Conservation (phyloP, 2,797 vertebrate species). For the Gobionotothen gibberifrons region DNA sequence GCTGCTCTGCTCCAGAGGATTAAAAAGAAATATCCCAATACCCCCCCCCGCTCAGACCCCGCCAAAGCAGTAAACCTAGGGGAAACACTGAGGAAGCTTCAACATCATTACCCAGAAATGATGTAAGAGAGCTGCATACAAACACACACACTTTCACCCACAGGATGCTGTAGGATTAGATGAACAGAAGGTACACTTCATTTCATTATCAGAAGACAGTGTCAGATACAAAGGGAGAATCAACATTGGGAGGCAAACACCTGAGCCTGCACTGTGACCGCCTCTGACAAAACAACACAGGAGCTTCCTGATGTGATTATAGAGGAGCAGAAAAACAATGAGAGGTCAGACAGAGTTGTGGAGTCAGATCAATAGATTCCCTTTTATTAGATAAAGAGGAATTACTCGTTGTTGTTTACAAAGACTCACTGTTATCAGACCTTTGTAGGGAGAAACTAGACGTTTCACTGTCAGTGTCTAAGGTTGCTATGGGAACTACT, state of each 20-base stretch:
- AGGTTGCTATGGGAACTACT: slow-evolving; percentile 32
- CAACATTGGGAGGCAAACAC: slow-evolving; percentile 15
- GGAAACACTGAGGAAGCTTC: background rate
- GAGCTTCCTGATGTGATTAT: slow-evolving; percentile 27
- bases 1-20: too few relatives aligned
- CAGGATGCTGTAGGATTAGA: background rate
- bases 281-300: slow-evolving; percentile 11
- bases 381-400: slow-evolving; percentile 21
- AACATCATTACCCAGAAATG: background rate
- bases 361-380: background rate
- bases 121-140: background rate
- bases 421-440: slow-evolving; percentile 23
- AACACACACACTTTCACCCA: too few relatives aligned
- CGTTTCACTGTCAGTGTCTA: slow-evolving; percentile 11
- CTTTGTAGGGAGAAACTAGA: slow-evolving; percentile 4
- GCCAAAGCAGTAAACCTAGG: too few relatives aligned
- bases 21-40: too few relatives aligned
- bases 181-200: background rate
- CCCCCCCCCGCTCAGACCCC: too few relatives aligned
- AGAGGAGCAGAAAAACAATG: slow-evolving; percentile 28
- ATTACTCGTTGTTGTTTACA: background rate
- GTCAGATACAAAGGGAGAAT: slow-evolving; percentile 26
- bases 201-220: slow-evolving; percentile 18
- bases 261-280: slow-evolving; percentile 28
- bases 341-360: slow-evolving; percentile 1